Evolutionary conservation across 2,888 invertebrate genomes (phyloP), one percentile per base, ranked within the genome.

Genomic region (Melanargia galathea): DNA sequence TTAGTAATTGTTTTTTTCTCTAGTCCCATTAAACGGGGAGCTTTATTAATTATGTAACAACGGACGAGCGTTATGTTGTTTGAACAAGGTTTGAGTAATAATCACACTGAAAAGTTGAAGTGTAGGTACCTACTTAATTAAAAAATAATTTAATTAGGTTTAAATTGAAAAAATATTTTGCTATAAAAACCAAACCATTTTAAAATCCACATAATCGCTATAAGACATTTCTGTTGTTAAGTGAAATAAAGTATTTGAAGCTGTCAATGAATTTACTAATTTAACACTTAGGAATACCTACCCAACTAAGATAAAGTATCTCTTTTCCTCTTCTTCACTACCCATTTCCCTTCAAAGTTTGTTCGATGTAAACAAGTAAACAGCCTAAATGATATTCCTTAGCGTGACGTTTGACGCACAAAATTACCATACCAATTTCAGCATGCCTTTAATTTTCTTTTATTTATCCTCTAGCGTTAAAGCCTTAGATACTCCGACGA

Each of bases 1-100:
- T 67, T 65, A 63, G 70, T 76, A 72, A 77, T 72, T 72, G 69
- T 75, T 78, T 75, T 73, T 65, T 66, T 64, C 60, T 63, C 63
- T 46, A 54, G 64, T 62, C 57, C 66, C 62, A 64, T 64, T 64
- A 62, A 62, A 57, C 54, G 35, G 62, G 66, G 55, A 59, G 33
- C 60, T 57, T 67, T 67, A 64, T 67, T 67, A 67, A 67, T 67
- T 67, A 64, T 62, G 60, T 62, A 67, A 64, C 64, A 56, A 64
- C 30, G 54, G 55, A 51, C 60, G 56, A 33, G 62, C 52, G 52
- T 57, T 52, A 58, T 22, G 46, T 48, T 58, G 58, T 58, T 60
- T 60, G 52, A 26, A 51, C 30, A 61, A 61, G 45, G 55, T 48
- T 61, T 55, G 54, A 55, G 49, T 55, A 61, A 55, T 54, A 40